Conservation (phyloP, 2,797 vertebrate genomes). For the Alfaro cultratus region DNA sequence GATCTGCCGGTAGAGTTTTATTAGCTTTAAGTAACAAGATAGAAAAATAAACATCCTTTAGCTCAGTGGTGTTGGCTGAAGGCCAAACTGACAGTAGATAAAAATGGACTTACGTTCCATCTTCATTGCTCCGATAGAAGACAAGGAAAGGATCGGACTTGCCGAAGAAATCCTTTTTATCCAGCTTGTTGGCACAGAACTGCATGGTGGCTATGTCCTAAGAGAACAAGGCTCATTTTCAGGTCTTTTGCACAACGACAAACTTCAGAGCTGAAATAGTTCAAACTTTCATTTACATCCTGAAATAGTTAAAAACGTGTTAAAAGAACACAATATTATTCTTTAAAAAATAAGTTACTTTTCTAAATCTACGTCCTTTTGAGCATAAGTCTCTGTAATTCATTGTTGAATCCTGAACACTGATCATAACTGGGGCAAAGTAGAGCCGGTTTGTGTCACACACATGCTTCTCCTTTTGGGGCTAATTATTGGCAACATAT, state of each 20-base stretch:
- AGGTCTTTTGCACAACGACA: neutral
- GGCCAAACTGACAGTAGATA: constrained; percentile 1
- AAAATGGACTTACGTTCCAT: constrained; percentile 85
- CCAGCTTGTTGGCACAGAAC: constrained; percentile 93
- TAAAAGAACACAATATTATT: neutral
- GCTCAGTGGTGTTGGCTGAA: constrained; percentile 1
- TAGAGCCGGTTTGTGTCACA: too few species aligned
- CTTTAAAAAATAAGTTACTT: neutral
- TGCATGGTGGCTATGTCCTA: constrained; percentile 86
- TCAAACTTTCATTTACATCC: neutral
- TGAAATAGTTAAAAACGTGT: neutral
- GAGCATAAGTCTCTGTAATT: too few species aligned
- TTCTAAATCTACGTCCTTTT: neutral
- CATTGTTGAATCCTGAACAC: too few species aligned
- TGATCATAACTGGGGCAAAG: too few species aligned
- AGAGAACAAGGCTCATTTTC: neutral
- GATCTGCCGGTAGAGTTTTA: neutral
- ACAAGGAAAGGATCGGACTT: constrained; percentile 94
- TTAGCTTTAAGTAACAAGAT: neutral
- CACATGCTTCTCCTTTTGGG: too few species aligned
- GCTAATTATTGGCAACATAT: too few species aligned
- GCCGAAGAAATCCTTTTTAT: constrained; percentile 95
- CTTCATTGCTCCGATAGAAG: constrained; percentile 94
- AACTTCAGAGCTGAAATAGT: neutral
- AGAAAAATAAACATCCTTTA: neutral